Evolutionary conservation across 2,888 invertebrate genomes (phyloP).

Genomic region (Sinotaia quadrata): DNA sequence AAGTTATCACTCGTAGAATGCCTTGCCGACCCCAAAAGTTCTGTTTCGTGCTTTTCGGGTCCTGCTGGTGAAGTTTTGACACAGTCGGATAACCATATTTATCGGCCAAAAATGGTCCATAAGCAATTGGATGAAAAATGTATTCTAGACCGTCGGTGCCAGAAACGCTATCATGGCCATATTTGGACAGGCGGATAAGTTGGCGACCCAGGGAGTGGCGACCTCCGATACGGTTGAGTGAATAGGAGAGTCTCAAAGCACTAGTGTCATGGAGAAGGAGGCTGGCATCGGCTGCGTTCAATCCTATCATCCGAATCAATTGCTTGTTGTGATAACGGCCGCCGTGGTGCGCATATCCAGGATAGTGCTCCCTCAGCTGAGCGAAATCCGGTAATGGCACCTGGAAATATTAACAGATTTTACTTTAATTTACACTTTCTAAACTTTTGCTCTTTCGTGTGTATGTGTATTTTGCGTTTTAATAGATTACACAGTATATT

Average conservation of each 20-base stretch:
- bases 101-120: slow-evolving; percentile 67
- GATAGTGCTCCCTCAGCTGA: slow-evolving; percentile 59
- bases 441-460: no score
- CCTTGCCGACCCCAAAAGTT: slow-evolving; percentile 67
- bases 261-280: slow-evolving; percentile 66
- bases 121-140: slow-evolving; percentile 67
- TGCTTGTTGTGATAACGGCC: slow-evolving; percentile 60
- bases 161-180: slow-evolving; percentile 63
- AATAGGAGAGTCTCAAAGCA: slow-evolving; percentile 64
- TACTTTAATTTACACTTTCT: no score
- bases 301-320: slow-evolving; percentile 54
- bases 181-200: slow-evolving; percentile 60
- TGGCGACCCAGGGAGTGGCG: slow-evolving; percentile 63
- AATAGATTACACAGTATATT: no score
- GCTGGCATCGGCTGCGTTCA: slow-evolving; percentile 36
- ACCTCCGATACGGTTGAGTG: slow-evolving; percentile 64
- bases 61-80: slow-evolving; percentile 56
- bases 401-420: slow-evolving; percentile 47
- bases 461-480: no score
- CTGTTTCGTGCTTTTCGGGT: slow-evolving; percentile 58
- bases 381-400: slow-evolving; percentile 61
- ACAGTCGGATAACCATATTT: slow-evolving; percentile 68
- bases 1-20: slow-evolving; percentile 66
- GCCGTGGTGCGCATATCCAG: slow-evolving; percentile 65
- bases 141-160: slow-evolving; percentile 62